phyloP scores from a whole-genome alignment of 2,888 invertebrate genomes.

The Fragum sueziense region DNA sequence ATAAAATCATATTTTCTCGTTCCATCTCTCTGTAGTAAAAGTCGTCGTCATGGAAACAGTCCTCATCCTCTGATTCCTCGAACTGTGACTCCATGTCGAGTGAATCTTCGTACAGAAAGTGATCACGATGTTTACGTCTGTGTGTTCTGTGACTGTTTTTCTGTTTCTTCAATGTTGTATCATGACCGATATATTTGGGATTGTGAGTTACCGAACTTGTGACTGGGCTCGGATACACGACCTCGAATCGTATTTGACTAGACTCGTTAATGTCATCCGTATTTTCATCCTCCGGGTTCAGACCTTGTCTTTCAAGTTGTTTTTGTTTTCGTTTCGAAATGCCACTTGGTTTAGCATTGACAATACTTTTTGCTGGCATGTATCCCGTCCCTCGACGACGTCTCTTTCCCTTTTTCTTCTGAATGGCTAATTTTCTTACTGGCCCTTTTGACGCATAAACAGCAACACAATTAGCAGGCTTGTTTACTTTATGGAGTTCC shows the following conservation, averaged over 20 bases:
- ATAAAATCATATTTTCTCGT: background rate
- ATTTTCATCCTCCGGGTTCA: background rate
- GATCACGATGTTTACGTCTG: slow-evolving; percentile 5
- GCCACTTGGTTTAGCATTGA: slow-evolving; percentile 21
- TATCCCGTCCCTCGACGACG: slow-evolving; percentile 37
- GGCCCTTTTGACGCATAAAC: slow-evolving; percentile 38
- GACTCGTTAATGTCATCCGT: background rate
- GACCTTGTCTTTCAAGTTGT: slow-evolving; percentile 10
- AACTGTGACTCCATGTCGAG: slow-evolving; percentile 33
- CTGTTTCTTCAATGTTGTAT: background rate
- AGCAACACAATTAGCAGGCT: slow-evolving; percentile 55
- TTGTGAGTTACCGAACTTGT: slow-evolving; percentile 63
- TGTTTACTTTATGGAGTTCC: slow-evolving; percentile 58
- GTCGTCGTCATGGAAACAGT: slow-evolving; percentile 21
- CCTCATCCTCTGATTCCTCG: slow-evolving; percentile 57
- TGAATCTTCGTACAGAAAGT: slow-evolving; percentile 23
- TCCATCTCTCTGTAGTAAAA: no score
- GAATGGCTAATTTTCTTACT: slow-evolving; percentile 4
- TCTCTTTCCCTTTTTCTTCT: slow-evolving; percentile 26
- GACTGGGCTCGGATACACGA: slow-evolving; percentile 58
- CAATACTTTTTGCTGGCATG: slow-evolving; percentile 51
- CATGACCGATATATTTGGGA: slow-evolving; percentile 56
- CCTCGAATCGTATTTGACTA: slow-evolving; percentile 57
- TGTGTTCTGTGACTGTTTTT: background rate
- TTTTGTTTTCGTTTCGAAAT: slow-evolving; percentile 8